Percentiles rank a stretch among this genome's conserved stretches.
phyloP scores from a whole-genome alignment of 1,140 invertebrate genomes.

The Zaprionus vittiger region DNA sequence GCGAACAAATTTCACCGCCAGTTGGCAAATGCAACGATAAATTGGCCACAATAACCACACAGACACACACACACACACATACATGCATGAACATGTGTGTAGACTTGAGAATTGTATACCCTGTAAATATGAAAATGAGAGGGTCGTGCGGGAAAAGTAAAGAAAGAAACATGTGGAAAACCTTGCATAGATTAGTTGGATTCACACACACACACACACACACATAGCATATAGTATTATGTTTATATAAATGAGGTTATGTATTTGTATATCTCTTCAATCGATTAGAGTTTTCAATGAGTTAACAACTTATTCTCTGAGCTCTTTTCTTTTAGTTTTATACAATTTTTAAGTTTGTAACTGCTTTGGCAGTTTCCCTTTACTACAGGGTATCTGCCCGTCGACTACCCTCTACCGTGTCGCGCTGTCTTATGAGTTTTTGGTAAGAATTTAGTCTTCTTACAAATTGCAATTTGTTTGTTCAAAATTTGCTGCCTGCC shows the following conservation, averaged over 20 bases:
- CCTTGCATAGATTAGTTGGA: no score
- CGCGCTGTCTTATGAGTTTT: neutral
- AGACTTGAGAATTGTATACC: constrained; percentile 15
- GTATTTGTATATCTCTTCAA: no score
- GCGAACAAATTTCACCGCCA: constrained; percentile 70
- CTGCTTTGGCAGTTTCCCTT: neutral
- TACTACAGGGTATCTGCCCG: neutral
- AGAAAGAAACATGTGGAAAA: neutral
- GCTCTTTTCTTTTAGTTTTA: neutral
- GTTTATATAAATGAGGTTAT: no score
- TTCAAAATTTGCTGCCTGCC: constrained; percentile 61
- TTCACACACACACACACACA: no score
- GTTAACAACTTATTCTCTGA: neutral
- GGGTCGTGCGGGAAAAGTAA: neutral
- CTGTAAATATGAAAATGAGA: neutral
- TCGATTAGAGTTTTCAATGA: no score
- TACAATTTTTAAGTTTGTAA: neutral
- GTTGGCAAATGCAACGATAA: constrained; percentile 79
- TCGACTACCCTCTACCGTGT: neutral
- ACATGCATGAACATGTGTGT: neutral
- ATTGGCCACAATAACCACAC: constrained; percentile 62
- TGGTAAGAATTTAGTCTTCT: constrained; percentile 27
- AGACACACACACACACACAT: neutral
- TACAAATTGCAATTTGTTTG: constrained; percentile 71
- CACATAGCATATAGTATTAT: no score